Percentiles rank a stretch among this genome's conserved stretches.
phyloP scores from a whole-genome alignment of 2,797 vertebrate genomes.

The Anabas testudineus region DNA sequence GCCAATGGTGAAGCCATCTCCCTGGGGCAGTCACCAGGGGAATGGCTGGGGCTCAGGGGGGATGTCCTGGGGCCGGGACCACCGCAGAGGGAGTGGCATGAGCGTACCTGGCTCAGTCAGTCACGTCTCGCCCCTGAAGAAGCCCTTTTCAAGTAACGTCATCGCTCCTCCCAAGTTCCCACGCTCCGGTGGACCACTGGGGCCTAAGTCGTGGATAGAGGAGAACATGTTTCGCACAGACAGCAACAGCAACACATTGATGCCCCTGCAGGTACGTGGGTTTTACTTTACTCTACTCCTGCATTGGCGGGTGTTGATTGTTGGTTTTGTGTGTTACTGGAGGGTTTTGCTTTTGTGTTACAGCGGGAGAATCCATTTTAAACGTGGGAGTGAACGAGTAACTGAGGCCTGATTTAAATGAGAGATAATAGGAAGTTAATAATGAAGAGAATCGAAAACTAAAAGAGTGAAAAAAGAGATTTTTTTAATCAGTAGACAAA shows the following conservation, averaged over 20 bases:
- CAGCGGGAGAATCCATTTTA: conserved; percentile 29
- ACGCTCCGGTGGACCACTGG: conserved; percentile 90
- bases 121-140: conserved; percentile 96
- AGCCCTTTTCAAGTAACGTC: conserved; percentile 95
- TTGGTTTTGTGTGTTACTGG: conserved; percentile 8
- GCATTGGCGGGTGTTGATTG: not conserved
- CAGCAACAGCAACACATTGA: conserved; percentile 96
- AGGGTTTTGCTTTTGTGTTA: conserved; percentile 16
- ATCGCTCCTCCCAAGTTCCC: conserved; percentile 98
- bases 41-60: conserved; percentile 95
- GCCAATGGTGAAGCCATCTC: conserved; percentile 97
- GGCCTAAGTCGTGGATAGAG: conserved; percentile 96
- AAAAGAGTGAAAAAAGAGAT: not conserved
- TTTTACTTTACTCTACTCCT: conserved; percentile 6
- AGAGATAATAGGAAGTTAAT: conserved; percentile 12
- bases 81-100: conserved; percentile 91
- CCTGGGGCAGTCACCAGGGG: conserved; percentile 95
- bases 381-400: conserved; percentile 31
- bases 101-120: conserved; percentile 92
- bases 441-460: not conserved
- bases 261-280: conserved; percentile 94
- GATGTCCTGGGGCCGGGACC: conserved; percentile 96
- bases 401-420: conserved; percentile 1
- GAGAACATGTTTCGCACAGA: conserved; percentile 97
- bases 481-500: conserved; percentile 1